Percentiles rank a stretch among this genome's conserved stretches.
Evolutionary conservation across 2,888 invertebrate species (phyloP).

Genomic region (Plebejus anna): DNA sequence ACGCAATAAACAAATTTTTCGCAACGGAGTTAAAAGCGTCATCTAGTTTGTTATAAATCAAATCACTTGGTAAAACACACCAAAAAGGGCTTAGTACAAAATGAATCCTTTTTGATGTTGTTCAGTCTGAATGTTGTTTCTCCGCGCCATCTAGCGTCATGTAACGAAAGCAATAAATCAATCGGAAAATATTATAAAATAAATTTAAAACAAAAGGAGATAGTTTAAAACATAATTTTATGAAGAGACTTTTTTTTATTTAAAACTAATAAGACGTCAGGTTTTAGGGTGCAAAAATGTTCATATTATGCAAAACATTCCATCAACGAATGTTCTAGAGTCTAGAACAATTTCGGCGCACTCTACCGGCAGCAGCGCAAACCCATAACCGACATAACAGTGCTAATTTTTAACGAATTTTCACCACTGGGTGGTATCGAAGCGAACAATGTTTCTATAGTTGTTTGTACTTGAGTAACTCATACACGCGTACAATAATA

Average conservation of each 20-base stretch:
- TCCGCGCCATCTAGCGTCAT: not conserved
- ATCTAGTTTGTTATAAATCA: too few relatives aligned
- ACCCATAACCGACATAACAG: not conserved
- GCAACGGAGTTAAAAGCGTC: too few relatives aligned
- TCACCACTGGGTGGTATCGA: not conserved
- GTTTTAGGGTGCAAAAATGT: not conserved
- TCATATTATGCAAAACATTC: not conserved
- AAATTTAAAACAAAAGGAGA: not conserved
- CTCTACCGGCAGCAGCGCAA: not conserved
- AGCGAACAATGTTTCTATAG: conserved; percentile 16
- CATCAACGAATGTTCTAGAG: not conserved
- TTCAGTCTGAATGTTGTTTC: not conserved
- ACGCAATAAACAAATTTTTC: too few relatives aligned
- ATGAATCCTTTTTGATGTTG: not conserved
- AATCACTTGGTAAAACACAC: too few relatives aligned
- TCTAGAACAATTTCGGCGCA: not conserved
- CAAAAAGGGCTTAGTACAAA: not conserved
- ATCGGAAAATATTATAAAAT: not conserved
- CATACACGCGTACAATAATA: conserved; percentile 15
- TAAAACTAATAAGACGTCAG: not conserved
- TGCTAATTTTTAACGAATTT: conserved; percentile 14
- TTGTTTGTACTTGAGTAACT: conserved; percentile 26
- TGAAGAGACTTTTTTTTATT: not conserved
- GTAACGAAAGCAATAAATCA: not conserved
- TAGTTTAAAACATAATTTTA: not conserved